Evolutionary conservation across 1,140 invertebrate genomes (phyloP).

Genomic region (Bombus waltoni): DNA sequence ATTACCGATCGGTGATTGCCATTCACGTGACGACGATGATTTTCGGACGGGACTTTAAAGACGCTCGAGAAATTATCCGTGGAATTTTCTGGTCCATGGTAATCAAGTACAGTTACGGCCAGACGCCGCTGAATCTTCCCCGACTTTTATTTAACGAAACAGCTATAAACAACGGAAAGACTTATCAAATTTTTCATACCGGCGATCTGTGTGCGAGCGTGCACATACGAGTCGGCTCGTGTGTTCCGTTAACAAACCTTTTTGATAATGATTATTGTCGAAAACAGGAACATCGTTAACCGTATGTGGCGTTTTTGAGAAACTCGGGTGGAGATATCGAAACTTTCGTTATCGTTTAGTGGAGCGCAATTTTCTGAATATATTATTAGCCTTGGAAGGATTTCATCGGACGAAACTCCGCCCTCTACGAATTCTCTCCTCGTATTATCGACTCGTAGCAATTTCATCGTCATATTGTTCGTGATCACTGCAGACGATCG

Average conservation of each 20-base stretch:
- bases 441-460: too few relatives aligned
- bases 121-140: not conserved
- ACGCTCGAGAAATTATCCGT: slow-evolving; percentile 39
- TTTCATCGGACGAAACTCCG: too few relatives aligned
- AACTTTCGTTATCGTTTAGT: not conserved
- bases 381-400: too few relatives aligned
- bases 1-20: slow-evolving; percentile 49
- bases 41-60: slow-evolving; percentile 20
- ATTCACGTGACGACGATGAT: slow-evolving; percentile 39
- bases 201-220: not conserved
- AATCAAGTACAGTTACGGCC: slow-evolving; percentile 53
- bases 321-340: not conserved
- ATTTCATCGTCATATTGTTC: too few relatives aligned
- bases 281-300: not conserved
- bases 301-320: not conserved
- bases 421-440: too few relatives aligned
- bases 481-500: too few relatives aligned
- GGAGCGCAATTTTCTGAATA: not conserved
- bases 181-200: slow-evolving; percentile 1
- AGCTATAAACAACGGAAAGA: not conserved
- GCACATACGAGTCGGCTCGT: not conserved
- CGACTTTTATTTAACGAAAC: slow-evolving; percentile 22
- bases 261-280: not conserved
- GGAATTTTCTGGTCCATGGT: slow-evolving; percentile 33
- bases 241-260: not conserved